These are phyloP conservation scores for Baronia brevicornis DNA, from an alignment of 2,888 invertebrate species.

Conservation along the genomic window DNA sequence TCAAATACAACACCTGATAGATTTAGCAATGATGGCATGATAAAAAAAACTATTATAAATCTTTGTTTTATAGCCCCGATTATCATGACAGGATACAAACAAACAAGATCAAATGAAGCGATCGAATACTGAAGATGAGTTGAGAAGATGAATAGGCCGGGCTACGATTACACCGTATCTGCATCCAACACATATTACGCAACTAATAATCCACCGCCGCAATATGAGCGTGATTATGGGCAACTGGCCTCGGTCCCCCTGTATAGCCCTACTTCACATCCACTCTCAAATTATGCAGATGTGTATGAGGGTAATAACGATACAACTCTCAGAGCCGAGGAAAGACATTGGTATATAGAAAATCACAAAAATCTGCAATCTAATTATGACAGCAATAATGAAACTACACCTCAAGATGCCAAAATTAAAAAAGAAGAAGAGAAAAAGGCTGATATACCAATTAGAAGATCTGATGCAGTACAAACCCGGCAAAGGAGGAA, in stretches of 20 bases:
- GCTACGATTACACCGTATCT: constrained; percentile 70
- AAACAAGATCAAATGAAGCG: constrained; percentile 67
- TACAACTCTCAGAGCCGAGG: constrained; percentile 68
- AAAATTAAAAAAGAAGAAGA: constrained; percentile 69
- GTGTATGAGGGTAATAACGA: constrained; percentile 72
- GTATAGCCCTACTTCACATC: constrained; percentile 64
- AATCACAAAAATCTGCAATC: constrained; percentile 67
- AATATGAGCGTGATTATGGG: constrained; percentile 65
- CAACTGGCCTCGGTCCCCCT: constrained; percentile 56
- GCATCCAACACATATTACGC: constrained; percentile 64
- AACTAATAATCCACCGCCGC: constrained; percentile 62
- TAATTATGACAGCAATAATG: constrained; percentile 50
- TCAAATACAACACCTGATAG: constrained; percentile 1
- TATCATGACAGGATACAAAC: constrained; percentile 17
- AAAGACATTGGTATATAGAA: constrained; percentile 71
- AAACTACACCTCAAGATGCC: constrained; percentile 59
- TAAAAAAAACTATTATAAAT: constrained; percentile 19
- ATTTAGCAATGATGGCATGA: constrained; percentile 39
- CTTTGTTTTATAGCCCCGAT: constrained; percentile 3
- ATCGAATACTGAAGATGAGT: constrained; percentile 68
- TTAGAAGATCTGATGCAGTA: constrained; percentile 47
- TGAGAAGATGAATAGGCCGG: constrained; percentile 74
- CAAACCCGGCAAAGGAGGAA: constrained; percentile 60
- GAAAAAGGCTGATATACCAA: constrained; percentile 54
- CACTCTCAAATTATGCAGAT: constrained; percentile 67